phyloP scores from a whole-genome alignment of 2,797 vertebrate species.

The Sandelia bainsii region DNA sequence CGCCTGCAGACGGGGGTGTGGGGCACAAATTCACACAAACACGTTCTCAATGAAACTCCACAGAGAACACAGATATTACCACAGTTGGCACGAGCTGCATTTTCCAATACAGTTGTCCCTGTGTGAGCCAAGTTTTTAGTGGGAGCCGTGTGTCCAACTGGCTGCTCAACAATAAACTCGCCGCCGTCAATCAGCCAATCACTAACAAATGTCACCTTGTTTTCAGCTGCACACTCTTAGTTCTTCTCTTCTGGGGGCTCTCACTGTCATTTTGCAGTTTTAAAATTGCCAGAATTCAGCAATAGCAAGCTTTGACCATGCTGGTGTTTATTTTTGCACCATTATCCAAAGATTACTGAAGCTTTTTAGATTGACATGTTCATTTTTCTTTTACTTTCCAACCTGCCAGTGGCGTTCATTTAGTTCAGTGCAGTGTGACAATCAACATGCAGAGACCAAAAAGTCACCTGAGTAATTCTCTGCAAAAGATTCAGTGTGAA shows the following conservation, averaged over 20 bases:
- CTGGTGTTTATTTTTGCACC: constrained; percentile 44
- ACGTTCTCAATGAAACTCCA: constrained; percentile 32
- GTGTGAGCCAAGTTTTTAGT: constrained; percentile 44
- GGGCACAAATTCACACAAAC: constrained; percentile 48
- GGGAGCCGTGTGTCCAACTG: constrained; percentile 64
- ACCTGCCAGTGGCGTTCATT: constrained; percentile 14
- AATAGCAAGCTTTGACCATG: constrained; percentile 42
- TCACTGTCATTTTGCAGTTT: constrained; percentile 61
- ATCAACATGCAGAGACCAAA: constrained; percentile 3
- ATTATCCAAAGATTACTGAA: constrained; percentile 1
- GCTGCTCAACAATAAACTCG: constrained; percentile 65
- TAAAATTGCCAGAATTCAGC: constrained; percentile 52
- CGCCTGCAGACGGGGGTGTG: constrained; percentile 42
- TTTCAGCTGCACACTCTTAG: constrained; percentile 55
- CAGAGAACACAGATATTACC: constrained; percentile 49
- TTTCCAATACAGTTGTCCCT: constrained; percentile 61
- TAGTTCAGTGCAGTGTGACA: not conserved
- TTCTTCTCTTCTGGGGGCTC: constrained; percentile 37
- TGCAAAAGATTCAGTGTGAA: not conserved
- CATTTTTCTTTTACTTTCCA: constrained; percentile 10
- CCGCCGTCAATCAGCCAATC: constrained; percentile 60
- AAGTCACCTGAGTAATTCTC: not conserved
- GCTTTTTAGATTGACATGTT: constrained; percentile 40
- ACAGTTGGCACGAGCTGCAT: constrained; percentile 35
- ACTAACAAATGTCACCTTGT: constrained; percentile 62